Evolutionary conservation across 2,888 invertebrate genomes (phyloP).

Genomic region (Mechanitis messenoides): DNA sequence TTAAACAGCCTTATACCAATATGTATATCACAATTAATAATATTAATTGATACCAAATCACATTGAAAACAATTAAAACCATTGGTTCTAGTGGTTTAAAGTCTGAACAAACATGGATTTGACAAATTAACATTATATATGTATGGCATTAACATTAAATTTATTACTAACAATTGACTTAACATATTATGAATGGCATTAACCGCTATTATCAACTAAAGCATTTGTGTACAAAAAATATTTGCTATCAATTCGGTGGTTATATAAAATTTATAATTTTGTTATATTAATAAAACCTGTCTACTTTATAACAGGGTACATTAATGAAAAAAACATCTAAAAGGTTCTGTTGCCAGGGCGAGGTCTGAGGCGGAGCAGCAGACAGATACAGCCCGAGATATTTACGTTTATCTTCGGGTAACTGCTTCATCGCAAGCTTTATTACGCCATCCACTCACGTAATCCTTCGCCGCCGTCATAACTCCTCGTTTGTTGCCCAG

Average conservation of each 20-base stretch:
- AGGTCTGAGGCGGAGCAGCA: slow-evolving; percentile 43
- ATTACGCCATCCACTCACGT: slow-evolving; percentile 77
- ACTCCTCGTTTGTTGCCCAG: slow-evolving; percentile 71
- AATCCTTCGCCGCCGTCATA: slow-evolving; percentile 74
- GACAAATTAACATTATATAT: slow-evolving; percentile 1
- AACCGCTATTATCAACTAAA: slow-evolving; percentile 2
- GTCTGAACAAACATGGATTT: slow-evolving; percentile 1
- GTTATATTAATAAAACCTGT: slow-evolving; percentile 4
- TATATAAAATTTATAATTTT: background rate
- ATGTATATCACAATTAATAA: background rate
- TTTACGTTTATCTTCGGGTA: slow-evolving; percentile 76
- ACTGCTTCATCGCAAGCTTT: slow-evolving; percentile 77
- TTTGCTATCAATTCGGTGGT: background rate
- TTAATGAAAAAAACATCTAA: slow-evolving; percentile 38
- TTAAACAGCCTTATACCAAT: background rate
- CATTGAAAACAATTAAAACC: no score
- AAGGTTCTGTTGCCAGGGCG: slow-evolving; percentile 32
- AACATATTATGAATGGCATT: slow-evolving; percentile 5
- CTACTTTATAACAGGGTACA: slow-evolving; percentile 38
- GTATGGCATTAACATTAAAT: slow-evolving; percentile 6
- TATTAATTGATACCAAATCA: no score
- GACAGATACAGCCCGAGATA: slow-evolving; percentile 67
- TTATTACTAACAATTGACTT: slow-evolving; percentile 6
- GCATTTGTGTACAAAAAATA: background rate
- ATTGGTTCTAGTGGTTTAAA: background rate